Conservation (phyloP, 2,113 vertebrate genomes). For the Marmota flaviventris region DNA sequence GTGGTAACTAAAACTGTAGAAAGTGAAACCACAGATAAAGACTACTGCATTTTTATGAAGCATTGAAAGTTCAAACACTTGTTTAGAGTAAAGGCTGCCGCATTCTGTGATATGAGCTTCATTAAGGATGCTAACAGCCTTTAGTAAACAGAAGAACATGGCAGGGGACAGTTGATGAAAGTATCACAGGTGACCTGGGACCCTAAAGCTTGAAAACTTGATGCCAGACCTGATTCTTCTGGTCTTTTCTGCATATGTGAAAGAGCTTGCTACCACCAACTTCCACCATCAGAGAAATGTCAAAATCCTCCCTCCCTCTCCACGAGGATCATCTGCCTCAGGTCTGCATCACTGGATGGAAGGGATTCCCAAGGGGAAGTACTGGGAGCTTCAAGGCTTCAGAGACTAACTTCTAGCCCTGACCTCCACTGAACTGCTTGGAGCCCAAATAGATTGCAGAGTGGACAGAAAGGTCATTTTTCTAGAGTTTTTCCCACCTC, state of each 20-base stretch:
- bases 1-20: background rate
- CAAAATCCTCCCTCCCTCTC: too few relatives aligned
- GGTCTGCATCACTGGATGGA: background rate
- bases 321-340: background rate
- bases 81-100: background rate
- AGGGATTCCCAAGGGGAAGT: background rate
- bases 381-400: background rate
- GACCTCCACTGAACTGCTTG: background rate
- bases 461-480: background rate
- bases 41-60: background rate
- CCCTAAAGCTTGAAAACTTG: background rate
- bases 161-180: background rate
- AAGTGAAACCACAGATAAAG: background rate
- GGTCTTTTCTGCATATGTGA: background rate
- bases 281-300: background rate
- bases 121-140: background rate
- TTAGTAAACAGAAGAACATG: background rate
- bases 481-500: slow-evolving; percentile 30
- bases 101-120: background rate
- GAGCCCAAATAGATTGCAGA: background rate
- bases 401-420: background rate
- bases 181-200: background rate
- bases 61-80: background rate
- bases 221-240: background rate
- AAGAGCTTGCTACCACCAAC: background rate